Evolutionary conservation across 2,888 invertebrate genomes (phyloP).

Genomic region (Onchidella celtica): DNA sequence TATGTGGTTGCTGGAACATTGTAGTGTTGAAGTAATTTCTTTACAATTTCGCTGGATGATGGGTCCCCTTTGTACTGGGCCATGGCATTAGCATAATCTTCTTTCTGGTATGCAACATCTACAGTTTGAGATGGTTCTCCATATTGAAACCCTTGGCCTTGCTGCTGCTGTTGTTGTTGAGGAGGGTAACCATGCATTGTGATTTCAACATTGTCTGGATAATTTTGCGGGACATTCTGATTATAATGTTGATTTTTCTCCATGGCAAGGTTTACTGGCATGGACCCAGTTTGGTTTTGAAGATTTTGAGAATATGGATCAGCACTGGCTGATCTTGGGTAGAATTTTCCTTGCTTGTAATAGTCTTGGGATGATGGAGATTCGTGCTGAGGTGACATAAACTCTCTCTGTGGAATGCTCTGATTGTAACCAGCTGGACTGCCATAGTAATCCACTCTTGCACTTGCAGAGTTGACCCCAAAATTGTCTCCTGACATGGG

Average conservation of each 20-base stretch:
- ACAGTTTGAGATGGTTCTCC: neutral
- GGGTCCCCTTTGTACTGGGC: constrained; percentile 25
- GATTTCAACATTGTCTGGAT: constrained; percentile 5
- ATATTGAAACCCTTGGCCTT: constrained; percentile 19
- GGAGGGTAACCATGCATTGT: constrained; percentile 11
- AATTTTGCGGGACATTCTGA: neutral
- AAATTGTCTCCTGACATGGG: neutral
- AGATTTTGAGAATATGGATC: neutral
- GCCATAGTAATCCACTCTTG: constrained; percentile 1
- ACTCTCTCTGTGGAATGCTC: neutral
- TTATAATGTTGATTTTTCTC: constrained; percentile 18
- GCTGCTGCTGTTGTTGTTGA: constrained; percentile 26
- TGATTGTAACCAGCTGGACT: constrained; percentile 11
- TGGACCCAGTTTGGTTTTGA: neutral
- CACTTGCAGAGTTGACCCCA: neutral
- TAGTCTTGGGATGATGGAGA: constrained; percentile 12
- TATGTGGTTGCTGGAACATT: constrained; percentile 34
- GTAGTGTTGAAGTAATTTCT: constrained; percentile 45
- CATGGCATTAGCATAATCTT: constrained; percentile 20
- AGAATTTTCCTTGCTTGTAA: constrained; percentile 23
- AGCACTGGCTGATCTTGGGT: constrained; percentile 6
- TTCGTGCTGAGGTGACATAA: constrained; percentile 20
- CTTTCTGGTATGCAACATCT: constrained; percentile 5
- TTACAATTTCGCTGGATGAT: constrained; percentile 42
- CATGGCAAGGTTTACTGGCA: neutral